phyloP scores from a whole-genome alignment of 2,113 vertebrate species.

The Gymnobelideus leadbeateri region DNA sequence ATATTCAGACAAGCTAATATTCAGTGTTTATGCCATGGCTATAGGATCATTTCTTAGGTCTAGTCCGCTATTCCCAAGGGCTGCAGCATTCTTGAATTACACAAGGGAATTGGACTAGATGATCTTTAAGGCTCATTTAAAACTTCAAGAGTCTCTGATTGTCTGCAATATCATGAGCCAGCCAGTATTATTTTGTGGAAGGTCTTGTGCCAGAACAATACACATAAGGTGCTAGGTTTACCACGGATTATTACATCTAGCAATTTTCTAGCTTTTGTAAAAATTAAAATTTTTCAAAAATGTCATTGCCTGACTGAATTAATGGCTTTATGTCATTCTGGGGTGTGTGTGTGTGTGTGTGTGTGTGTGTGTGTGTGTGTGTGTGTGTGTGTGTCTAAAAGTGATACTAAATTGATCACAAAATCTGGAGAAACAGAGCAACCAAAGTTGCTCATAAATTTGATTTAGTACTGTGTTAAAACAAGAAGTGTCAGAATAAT shows the following conservation, averaged over 20 bases:
- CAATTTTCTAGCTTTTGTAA: slow-evolving; percentile 20
- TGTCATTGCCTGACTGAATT: not conserved
- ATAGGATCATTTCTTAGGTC: not conserved
- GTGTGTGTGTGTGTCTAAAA: not conserved
- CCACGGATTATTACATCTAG: not conserved
- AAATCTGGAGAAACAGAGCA: not conserved
- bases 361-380: not conserved
- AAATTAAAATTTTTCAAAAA: slow-evolving; percentile 38
- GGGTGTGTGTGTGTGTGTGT: not conserved
- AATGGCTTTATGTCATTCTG: not conserved
- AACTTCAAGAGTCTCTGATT: not conserved
- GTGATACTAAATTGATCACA: not conserved
- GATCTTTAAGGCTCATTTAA: not conserved
- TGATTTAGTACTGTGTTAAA: slow-evolving; percentile 34
- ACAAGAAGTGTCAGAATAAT: slow-evolving; percentile 29
- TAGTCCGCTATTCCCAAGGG: not conserved
- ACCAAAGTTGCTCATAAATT: slow-evolving; percentile 2
- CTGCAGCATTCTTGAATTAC: not conserved
- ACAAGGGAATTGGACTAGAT: not conserved
- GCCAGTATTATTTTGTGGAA: not conserved
- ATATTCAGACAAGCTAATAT: not conserved
- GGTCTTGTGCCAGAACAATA: not conserved
- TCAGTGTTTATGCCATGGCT: not conserved
- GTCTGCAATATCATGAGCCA: not conserved
- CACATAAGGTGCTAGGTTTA: not conserved